Evolutionary conservation across 2,888 invertebrate species (phyloP).

Genomic region (Morpho achilles): DNA sequence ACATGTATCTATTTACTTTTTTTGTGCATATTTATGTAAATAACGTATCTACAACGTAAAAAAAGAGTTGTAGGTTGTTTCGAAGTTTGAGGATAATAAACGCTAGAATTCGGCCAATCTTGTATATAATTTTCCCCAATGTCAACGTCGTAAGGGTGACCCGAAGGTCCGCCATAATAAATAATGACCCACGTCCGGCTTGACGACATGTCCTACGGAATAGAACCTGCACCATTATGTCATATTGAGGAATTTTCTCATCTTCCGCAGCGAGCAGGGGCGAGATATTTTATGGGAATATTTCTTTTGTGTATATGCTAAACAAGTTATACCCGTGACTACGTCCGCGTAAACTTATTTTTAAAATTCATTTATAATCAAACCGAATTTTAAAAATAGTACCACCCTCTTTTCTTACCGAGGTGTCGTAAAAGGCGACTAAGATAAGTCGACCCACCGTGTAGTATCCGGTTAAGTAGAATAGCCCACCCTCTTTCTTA

Average conservation of each 20-base stretch:
- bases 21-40: too few species aligned
- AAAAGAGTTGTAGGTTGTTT: background rate
- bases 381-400: too few species aligned
- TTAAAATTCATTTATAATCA: too few species aligned
- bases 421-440: too few species aligned
- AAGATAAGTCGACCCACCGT: too few species aligned
- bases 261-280: constrained; percentile 1
- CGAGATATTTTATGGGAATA: constrained; percentile 5
- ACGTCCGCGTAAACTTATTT: too few species aligned
- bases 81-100: constrained; percentile 1
- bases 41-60: too few species aligned
- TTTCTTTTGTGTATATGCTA: constrained; percentile 12
- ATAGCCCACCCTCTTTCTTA: too few species aligned
- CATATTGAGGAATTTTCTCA: constrained; percentile 11
- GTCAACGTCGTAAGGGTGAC: constrained; percentile 13
- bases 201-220: constrained; percentile 8
- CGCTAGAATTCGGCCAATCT: constrained; percentile 3
- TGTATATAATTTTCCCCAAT: constrained; percentile 14
- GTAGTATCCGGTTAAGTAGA: too few species aligned
- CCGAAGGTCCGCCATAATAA: constrained; percentile 12
- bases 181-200: constrained; percentile 16
- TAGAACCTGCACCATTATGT: constrained; percentile 9
- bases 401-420: too few species aligned
- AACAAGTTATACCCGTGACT: background rate
- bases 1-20: too few species aligned